A percentile compares a stretch with the other conserved stretches of the same genome.
Conservation (phyloP, 64 coral and sea anemone genomes). For the Stylophora pistillata region DNA sequence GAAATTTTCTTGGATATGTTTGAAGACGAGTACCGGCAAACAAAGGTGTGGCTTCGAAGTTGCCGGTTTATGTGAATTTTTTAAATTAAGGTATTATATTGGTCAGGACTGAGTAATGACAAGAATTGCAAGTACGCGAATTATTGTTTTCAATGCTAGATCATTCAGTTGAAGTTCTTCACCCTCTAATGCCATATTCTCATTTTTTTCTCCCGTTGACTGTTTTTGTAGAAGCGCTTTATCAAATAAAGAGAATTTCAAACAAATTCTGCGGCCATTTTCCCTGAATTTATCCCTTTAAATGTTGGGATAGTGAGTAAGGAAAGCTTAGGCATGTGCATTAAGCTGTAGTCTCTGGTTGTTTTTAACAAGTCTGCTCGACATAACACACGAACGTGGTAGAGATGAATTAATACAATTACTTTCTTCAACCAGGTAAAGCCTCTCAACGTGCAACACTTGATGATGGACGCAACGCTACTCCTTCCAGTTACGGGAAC, state of each 20-base stretch:
- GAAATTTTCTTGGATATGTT: slow-evolving; percentile 99
- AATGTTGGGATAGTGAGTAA: too few relatives aligned
- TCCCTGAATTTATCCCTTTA: too few relatives aligned
- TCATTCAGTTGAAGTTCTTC: too few relatives aligned
- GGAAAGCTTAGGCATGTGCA: too few relatives aligned
- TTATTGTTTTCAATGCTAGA: too few relatives aligned
- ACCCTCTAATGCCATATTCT: too few relatives aligned
- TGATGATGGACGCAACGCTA: slow-evolving; percentile 96
- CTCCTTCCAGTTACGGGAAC: slow-evolving; percentile 90
- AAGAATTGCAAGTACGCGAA: too few relatives aligned
- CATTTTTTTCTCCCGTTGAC: too few relatives aligned
- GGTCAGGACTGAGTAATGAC: background rate
- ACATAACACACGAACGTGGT: background rate
- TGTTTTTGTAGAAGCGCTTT: too few relatives aligned
- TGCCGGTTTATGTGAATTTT: background rate
- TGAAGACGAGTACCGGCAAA: slow-evolving; percentile 97
- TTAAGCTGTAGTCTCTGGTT: background rate
- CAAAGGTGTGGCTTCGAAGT: slow-evolving; percentile 63
- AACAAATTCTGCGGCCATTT: too few relatives aligned
- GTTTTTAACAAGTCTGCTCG: background rate
- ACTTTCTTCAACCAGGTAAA: slow-evolving; percentile 68
- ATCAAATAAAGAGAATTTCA: too few relatives aligned
- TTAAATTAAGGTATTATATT: background rate
- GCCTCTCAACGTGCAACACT: slow-evolving; percentile 79
- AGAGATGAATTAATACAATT: slow-evolving; percentile 4